phyloP scores from a whole-genome alignment of 2,888 invertebrate species.

The Eupelmus urozonus region DNA sequence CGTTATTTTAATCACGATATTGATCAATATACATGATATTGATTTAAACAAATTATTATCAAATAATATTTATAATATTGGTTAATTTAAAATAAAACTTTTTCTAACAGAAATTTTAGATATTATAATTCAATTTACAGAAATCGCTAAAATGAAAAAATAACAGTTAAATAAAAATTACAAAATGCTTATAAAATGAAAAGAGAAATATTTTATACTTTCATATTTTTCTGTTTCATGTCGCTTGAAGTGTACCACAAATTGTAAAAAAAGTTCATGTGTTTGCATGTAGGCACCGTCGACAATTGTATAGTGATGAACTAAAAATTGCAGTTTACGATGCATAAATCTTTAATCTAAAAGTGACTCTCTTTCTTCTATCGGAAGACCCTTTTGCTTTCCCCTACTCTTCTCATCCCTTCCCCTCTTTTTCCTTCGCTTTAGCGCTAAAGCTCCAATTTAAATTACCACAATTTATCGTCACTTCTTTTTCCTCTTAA shows the following conservation, averaged over 20 bases:
- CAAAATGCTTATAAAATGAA: background rate
- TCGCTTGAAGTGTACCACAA: background rate
- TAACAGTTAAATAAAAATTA: background rate
- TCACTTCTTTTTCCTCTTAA: constrained; percentile 41
- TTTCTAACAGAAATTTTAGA: no score
- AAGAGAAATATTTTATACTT: background rate
- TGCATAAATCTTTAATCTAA: constrained; percentile 72
- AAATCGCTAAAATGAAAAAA: no score
- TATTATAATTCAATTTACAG: no score
- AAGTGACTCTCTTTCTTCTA: constrained; percentile 65
- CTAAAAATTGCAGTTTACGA: constrained; percentile 62
- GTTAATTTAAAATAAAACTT: no score
- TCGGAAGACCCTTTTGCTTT: no score
- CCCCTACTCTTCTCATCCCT: constrained; percentile 50
- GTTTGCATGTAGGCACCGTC: constrained; percentile 22
- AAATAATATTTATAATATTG: no score
- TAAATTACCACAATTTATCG: constrained; percentile 61
- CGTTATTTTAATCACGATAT: no score
- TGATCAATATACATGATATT: no score
- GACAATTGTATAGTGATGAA: constrained; percentile 66
- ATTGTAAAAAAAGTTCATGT: background rate
- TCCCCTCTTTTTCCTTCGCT: constrained; percentile 14
- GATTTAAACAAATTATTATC: no score
- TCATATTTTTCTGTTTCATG: background rate
- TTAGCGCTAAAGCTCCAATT: constrained; percentile 51